Conservation (phyloP, 2,797 vertebrate genomes). For the Argya squamiceps region DNA sequence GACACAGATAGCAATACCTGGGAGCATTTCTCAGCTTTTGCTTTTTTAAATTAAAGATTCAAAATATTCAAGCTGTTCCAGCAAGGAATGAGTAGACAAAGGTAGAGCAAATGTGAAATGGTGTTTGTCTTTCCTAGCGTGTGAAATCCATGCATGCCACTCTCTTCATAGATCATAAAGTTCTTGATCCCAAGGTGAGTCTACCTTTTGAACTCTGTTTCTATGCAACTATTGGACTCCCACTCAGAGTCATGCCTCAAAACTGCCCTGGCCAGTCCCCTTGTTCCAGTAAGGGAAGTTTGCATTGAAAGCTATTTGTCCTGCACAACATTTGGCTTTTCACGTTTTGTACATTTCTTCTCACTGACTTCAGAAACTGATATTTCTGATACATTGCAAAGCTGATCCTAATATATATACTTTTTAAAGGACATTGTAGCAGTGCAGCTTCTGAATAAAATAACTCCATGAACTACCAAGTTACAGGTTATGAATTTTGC, state of each 20-base stretch:
- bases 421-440: not conserved
- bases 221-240: not conserved
- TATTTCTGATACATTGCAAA: not conserved
- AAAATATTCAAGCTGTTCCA: not conserved
- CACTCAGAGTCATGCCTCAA: not conserved
- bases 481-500: not conserved
- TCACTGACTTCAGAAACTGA: not conserved
- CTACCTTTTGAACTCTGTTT: conserved; percentile 22
- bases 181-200: not conserved
- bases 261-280: not conserved
- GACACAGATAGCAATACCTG: not conserved
- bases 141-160: not conserved
- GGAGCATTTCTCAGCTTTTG: not conserved
- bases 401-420: not conserved
- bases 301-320: not conserved
- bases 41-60: not conserved
- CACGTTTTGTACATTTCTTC: not conserved
- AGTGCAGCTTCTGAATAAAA: not conserved
- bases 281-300: not conserved
- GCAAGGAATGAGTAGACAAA: not conserved
- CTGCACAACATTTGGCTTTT: not conserved
- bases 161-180: not conserved
- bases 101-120: not conserved
- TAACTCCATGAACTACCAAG: not conserved
- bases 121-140: not conserved